These are phyloP conservation scores for Chamaetylas fuelleborni DNA, from an alignment of 2,113 vertebrate genomes.

Conservation along the genomic window DNA sequence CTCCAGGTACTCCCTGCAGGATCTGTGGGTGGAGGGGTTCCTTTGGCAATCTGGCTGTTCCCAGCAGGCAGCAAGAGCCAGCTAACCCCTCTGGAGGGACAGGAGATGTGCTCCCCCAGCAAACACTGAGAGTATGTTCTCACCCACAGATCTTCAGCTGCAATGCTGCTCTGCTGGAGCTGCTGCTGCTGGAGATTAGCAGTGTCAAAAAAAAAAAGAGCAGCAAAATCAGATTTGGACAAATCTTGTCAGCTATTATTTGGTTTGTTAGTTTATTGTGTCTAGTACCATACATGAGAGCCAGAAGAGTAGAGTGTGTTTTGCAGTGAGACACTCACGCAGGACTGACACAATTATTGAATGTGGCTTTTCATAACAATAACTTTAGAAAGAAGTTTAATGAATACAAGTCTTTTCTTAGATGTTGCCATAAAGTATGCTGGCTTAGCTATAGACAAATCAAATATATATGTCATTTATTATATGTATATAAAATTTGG, in stretches of 20 bases:
- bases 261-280: background rate
- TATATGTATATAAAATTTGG: background rate
- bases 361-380: background rate
- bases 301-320: background rate
- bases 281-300: background rate
- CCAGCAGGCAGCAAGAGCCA: background rate
- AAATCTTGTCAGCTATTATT: background rate
- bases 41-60: background rate
- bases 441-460: background rate
- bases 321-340: background rate
- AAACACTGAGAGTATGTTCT: fast-evolving
- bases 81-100: background rate
- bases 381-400: background rate
- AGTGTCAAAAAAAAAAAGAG: background rate
- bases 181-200: background rate
- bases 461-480: background rate
- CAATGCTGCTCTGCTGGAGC: background rate
- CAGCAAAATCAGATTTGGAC: background rate
- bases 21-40: background rate
- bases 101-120: background rate
- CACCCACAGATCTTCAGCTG: background rate
- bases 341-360: background rate
- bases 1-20: background rate
- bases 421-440: background rate
- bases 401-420: background rate